A percentile compares a stretch with the other conserved stretches of the same genome.
phyloP scores from a whole-genome alignment of 2,113 vertebrate genomes.

The Cygnus atratus region DNA sequence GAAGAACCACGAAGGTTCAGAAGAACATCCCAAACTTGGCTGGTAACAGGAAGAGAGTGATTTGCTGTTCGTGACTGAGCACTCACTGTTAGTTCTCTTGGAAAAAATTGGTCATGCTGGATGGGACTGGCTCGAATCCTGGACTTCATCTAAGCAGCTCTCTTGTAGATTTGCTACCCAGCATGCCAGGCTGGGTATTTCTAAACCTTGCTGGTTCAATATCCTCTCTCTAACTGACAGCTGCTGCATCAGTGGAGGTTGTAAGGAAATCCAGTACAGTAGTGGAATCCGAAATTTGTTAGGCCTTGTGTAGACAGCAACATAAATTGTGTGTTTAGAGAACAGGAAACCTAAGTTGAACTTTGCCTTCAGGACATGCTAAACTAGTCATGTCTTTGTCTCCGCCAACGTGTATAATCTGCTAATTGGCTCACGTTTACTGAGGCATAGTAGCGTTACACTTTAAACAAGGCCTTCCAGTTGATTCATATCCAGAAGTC shows the following conservation, averaged over 20 bases:
- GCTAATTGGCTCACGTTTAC: background rate
- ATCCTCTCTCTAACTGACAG: background rate
- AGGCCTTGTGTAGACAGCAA: background rate
- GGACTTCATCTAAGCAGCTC: background rate
- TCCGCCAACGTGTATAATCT: background rate
- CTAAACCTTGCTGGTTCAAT: background rate
- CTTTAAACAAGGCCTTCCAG: background rate
- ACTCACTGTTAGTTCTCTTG: background rate
- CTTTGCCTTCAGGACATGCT: constrained; percentile 2
- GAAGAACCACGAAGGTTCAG: background rate
- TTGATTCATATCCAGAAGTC: constrained; percentile 3
- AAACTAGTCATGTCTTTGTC: background rate
- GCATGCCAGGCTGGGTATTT: background rate
- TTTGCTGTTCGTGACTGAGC: background rate
- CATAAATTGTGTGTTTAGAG: background rate
- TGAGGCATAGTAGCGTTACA: background rate
- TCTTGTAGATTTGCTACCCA: background rate
- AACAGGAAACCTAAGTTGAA: background rate
- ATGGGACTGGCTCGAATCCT: background rate
- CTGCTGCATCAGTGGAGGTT: background rate
- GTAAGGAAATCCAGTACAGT: background rate
- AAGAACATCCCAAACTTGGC: background rate
- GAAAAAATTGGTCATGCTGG: background rate
- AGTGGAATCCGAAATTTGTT: background rate
- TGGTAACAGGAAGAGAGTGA: background rate